These are phyloP conservation scores for Hylyphantes graminicola DNA, from an alignment of 1,140 invertebrate genomes.

Conservation along the genomic window DNA sequence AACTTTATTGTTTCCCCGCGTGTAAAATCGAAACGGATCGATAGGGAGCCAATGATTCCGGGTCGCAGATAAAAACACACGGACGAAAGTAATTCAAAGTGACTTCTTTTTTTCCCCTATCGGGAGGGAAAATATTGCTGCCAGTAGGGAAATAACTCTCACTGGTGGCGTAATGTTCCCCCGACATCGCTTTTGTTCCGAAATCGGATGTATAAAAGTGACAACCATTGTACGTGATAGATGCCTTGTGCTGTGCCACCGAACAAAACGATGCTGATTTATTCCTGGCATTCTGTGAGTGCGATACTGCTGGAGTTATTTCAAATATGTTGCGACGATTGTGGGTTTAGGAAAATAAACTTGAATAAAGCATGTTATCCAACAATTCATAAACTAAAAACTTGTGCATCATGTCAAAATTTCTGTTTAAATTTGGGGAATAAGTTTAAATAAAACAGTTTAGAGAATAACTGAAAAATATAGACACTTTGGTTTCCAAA, in stretches of 20 bases:
- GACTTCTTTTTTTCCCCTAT: constrained; percentile 28
- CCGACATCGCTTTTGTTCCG: constrained; percentile 6
- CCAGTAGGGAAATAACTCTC: constrained; percentile 30
- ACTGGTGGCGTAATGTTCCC: constrained; percentile 22
- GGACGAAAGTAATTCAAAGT: constrained; percentile 51
- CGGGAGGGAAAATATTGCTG: constrained; percentile 41
- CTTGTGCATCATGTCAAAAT: too few relatives aligned
- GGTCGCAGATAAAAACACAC: constrained; percentile 44
- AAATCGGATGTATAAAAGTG: constrained; percentile 40
- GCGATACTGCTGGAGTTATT: too few relatives aligned
- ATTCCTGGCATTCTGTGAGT: not conserved
- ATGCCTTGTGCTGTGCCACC: not conserved
- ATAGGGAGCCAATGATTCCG: constrained; percentile 45
- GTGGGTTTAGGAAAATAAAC: too few relatives aligned
- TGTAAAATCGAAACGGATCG: constrained; percentile 57
- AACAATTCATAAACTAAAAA: too few relatives aligned
- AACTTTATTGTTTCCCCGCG: constrained; percentile 46
- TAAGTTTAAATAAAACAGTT: too few relatives aligned
- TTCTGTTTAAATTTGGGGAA: too few relatives aligned
- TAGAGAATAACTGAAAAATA: too few relatives aligned
- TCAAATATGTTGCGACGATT: too few relatives aligned
- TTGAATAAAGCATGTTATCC: too few relatives aligned
- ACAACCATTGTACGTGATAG: constrained; percentile 27
- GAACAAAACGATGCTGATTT: constrained; percentile 18
- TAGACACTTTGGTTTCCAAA: too few relatives aligned